Percentiles rank a stretch among this genome's conserved stretches.
Evolutionary conservation across 2,888 invertebrate genomes (phyloP).

Genomic region (Eustalomyia histrio): DNA sequence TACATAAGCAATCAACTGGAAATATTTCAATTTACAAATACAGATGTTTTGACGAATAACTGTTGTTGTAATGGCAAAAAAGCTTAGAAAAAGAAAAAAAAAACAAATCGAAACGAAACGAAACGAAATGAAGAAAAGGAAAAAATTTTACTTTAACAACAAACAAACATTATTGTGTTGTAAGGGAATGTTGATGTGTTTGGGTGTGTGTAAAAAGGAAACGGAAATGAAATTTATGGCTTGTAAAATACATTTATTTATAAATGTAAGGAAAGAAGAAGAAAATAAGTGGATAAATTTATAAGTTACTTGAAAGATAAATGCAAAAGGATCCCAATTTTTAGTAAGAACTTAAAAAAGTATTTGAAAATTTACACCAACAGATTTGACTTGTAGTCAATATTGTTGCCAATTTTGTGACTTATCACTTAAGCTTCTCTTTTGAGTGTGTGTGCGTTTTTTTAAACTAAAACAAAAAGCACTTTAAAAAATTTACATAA

Average conservation of each 20-base stretch:
- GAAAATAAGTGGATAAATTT: not conserved
- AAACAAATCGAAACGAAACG: not conserved
- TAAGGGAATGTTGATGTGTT: not conserved
- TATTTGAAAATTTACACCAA: no score
- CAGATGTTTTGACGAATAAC: conserved; percentile 51
- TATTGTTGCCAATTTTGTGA: no score
- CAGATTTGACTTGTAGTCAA: no score
- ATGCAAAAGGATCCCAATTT: not conserved
- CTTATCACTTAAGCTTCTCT: no score
- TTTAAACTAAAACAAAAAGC: conserved; percentile 10
- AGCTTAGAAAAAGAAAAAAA: conserved; percentile 13
- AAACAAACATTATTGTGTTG: conserved; percentile 1
- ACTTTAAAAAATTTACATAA: conserved; percentile 27
- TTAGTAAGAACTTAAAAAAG: no score
- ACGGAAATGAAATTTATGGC: conserved; percentile 53
- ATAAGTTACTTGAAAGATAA: not conserved
- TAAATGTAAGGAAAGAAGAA: not conserved
- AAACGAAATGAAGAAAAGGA: not conserved
- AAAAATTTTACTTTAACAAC: not conserved
- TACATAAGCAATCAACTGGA: conserved; percentile 45
- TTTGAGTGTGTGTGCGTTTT: no score
- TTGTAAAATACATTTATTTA: conserved; percentile 45
- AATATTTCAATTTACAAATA: conserved; percentile 51
- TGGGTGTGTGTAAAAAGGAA: conserved; percentile 15
- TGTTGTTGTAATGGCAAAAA: conserved; percentile 29